A percentile compares a stretch with the other conserved stretches of the same genome.
Conservation (phyloP, 2,113 vertebrate genomes). For the Eupsittula cactorum region DNA sequence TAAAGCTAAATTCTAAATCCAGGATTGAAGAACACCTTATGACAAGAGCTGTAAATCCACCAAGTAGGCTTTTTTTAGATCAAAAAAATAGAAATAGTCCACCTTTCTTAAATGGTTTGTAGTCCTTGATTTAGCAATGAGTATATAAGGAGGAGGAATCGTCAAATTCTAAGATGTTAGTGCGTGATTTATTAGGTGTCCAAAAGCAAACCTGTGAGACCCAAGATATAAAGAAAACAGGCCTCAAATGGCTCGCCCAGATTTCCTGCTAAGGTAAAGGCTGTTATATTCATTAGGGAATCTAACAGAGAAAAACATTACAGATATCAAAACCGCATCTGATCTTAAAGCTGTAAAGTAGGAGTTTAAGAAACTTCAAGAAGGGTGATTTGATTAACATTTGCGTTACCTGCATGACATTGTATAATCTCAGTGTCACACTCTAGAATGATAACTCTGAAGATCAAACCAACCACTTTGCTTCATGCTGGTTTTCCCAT, state of each 20-base stretch:
- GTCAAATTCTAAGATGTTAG: constrained; percentile 73
- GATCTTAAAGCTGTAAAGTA: constrained; percentile 41
- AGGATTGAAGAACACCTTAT: neutral
- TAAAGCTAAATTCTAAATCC: neutral
- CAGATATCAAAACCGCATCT: neutral
- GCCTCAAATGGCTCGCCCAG: constrained; percentile 74
- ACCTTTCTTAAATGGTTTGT: neutral
- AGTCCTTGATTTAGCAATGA: constrained; percentile 38
- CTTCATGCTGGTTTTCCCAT: constrained; percentile 69
- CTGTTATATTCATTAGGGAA: constrained; percentile 80
- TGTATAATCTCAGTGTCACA: constrained; percentile 62
- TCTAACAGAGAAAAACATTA: constrained; percentile 70
- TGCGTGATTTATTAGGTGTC: constrained; percentile 81
- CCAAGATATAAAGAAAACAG: constrained; percentile 78
- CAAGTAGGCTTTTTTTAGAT: neutral
- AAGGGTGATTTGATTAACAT: constrained; percentile 66
- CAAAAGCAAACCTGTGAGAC: constrained; percentile 68
- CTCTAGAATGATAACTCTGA: constrained; percentile 36
- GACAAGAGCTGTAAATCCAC: neutral
- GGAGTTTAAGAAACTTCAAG: constrained; percentile 53
- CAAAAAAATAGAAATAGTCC: neutral
- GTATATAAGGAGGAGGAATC: constrained; percentile 12
- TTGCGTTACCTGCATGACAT: constrained; percentile 58
- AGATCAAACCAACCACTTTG: constrained; percentile 60
- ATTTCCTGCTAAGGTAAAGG: constrained; percentile 76